These are phyloP conservation scores for Limnodromus scolopaceus DNA, from an alignment of 2,797 vertebrate species.

Conservation along the genomic window DNA sequence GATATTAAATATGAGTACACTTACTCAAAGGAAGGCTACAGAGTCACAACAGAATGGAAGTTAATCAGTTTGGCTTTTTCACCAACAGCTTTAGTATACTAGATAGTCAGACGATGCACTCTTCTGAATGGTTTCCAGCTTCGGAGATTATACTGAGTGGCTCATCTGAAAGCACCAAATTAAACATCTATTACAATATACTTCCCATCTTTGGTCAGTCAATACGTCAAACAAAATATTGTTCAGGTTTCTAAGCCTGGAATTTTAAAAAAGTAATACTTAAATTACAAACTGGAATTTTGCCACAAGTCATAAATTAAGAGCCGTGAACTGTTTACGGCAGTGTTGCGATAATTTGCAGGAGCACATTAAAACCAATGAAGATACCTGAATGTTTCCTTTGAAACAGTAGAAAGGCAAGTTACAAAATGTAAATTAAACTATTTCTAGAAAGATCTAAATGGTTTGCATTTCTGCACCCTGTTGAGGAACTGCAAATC, in stretches of 20 bases:
- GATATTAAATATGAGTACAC: neutral
- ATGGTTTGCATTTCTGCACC: neutral
- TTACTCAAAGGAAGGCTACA: neutral
- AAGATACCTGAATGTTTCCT: neutral
- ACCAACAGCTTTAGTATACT: neutral
- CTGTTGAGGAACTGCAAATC: neutral
- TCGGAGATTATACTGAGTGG: neutral
- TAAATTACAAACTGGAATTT: neutral
- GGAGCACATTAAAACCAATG: neutral
- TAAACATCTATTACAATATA: neutral
- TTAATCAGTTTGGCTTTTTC: neutral
- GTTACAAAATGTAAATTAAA: neutral
- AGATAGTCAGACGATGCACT: neutral
- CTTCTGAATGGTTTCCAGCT: neutral
- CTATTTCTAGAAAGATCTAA: neutral
- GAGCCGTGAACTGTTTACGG: neutral
- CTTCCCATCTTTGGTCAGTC: neutral
- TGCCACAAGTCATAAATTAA: neutral
- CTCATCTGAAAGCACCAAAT: neutral
- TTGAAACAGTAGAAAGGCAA: neutral
- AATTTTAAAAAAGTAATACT: neutral
- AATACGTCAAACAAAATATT: neutral
- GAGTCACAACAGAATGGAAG: neutral
- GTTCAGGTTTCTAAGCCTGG: neutral
- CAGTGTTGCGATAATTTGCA: neutral